Percentiles rank a stretch among this genome's conserved stretches.
phyloP scores from a whole-genome alignment of 2,113 vertebrate species.

The Setophaga coronata region DNA sequence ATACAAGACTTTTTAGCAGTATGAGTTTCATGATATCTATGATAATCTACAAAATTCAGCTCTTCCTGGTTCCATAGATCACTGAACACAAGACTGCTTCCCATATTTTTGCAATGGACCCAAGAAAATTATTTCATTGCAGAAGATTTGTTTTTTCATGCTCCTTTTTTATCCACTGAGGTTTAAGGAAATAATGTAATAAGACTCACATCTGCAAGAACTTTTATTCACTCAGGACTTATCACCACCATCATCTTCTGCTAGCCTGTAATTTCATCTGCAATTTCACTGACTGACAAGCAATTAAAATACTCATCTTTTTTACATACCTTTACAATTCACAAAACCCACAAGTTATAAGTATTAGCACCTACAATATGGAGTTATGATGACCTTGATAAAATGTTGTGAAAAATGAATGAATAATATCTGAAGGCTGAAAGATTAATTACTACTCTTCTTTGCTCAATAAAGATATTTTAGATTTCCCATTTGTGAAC shows the following conservation, averaged over 20 bases:
- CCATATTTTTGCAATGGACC: rapidly evolving
- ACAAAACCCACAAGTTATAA: background rate
- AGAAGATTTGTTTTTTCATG: background rate
- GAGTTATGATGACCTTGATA: background rate
- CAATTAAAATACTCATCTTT: background rate
- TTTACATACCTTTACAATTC: background rate
- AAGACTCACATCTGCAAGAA: background rate
- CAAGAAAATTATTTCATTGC: background rate
- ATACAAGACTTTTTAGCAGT: background rate
- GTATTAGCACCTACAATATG: background rate
- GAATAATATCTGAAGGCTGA: background rate
- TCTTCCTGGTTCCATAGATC: background rate
- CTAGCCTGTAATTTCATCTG: background rate
- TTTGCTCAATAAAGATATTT: background rate
- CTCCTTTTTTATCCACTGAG: background rate
- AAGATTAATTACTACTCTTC: background rate
- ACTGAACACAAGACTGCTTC: background rate
- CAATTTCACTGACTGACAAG: background rate
- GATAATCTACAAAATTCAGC: background rate
- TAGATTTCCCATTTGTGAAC: background rate
- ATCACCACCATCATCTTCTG: background rate
- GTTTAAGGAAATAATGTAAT: background rate
- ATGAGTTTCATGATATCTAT: background rate
- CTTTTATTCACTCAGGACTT: background rate
- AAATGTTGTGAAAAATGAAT: background rate